Evolutionary conservation across 37 sponge, comb jelly and placozoan genomes (phyloP), one percentile per base, ranked within the genome.

Genomic region (Geodia barretti): DNA sequence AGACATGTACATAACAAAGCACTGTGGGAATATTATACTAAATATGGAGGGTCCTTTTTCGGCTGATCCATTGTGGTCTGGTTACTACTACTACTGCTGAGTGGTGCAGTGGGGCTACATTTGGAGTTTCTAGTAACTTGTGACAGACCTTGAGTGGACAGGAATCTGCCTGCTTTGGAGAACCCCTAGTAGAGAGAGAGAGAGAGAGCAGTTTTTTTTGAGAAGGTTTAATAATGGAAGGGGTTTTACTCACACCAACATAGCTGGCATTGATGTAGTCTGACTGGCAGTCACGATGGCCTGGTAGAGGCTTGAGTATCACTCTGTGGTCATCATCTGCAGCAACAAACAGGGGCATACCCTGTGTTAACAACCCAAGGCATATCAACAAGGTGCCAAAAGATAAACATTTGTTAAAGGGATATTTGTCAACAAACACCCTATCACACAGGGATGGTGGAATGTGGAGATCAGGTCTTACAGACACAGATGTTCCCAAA

Each of bases 141-240:
- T 39, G 61, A n/a, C n/a, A 41, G 74, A 92, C 93, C 94, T 93
- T 93, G 94, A 47, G 83, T 70, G 62, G 94, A 90, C 38, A 93
- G 85, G 84, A 76, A 93, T n/a, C 77, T 65, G 23, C 82, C 77
- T 3, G 69, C 39, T 3, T 39, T 60, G 2, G 38, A 35, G 41
- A 86, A 89, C 3, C 94, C 90, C 94, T 93, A 41, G 26, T 78
- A 58, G 76, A 28, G 62, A 5, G 64, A 20, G 35, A 5, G 7
- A 14, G 54, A 17, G 11, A 47, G 7, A 47, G 14, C 14, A 14
- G 36, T 61, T 34, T n/a, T n/a, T n/a, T n/a, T n/a, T n/a, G n/a
- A n/a, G n/a, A n/a, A n/a, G n/a, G n/a, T n/a, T n/a, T n/a, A n/a
- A n/a, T n/a, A n/a, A n/a, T n/a, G 20, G 60, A 30, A 4, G 20